Evolutionary conservation across 2,888 invertebrate genomes (phyloP).

Genomic region (Latheticus oryzae): DNA sequence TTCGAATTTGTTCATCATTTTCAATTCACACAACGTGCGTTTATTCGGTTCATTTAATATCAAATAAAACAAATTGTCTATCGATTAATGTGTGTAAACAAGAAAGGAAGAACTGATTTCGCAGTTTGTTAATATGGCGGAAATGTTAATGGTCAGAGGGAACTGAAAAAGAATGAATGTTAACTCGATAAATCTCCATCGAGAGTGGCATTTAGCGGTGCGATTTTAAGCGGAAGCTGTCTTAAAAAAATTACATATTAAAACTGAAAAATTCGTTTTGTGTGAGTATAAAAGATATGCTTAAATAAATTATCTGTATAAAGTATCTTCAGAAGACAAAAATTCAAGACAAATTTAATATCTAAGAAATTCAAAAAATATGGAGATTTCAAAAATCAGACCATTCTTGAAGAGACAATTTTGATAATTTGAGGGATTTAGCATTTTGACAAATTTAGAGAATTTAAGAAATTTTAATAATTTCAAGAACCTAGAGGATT

Average conservation of each 20-base stretch:
- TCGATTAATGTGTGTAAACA: conserved; percentile 1
- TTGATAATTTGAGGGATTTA: no score
- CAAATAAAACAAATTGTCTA: neutral
- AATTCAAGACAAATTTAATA: no score
- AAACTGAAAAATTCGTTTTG: conserved; percentile 2
- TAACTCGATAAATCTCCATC: conserved; percentile 24
- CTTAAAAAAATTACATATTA: conserved; percentile 1
- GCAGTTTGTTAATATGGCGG: conserved; percentile 21
- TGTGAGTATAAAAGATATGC: neutral
- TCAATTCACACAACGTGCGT: conserved; percentile 6
- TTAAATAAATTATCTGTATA: neutral
- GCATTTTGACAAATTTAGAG: no score
- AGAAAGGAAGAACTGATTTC: neutral
- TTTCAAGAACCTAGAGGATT: no score
- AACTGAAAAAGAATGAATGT: conserved; percentile 14
- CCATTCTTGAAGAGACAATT: no score
- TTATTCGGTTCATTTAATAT: neutral
- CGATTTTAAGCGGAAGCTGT: no score
- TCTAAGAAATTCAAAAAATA: no score
- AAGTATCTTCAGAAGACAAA: no score
- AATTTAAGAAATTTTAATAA: no score
- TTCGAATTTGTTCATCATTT: conserved; percentile 8
- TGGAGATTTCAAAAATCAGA: no score
- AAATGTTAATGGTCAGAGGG: conserved; percentile 28
- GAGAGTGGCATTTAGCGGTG: conserved; percentile 24